phyloP scores from a whole-genome alignment of 2,113 vertebrate species.

The Seriola aureovittata region DNA sequence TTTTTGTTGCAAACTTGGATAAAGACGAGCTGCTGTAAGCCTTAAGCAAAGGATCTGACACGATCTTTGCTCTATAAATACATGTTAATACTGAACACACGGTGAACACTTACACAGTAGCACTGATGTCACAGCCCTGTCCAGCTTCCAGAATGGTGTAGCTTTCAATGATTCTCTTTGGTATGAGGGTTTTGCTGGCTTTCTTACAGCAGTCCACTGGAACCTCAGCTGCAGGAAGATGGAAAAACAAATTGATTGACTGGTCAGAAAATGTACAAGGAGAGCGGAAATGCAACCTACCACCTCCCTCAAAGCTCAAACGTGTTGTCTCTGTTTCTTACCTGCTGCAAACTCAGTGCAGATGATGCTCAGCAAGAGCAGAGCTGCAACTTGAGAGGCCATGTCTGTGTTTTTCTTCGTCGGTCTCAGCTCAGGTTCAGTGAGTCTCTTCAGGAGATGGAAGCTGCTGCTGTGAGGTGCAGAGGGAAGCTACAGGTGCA shows the following conservation, averaged over 20 bases:
- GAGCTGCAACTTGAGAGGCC: slow-evolving; percentile 54
- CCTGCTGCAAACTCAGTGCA: slow-evolving; percentile 50
- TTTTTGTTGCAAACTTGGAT: no score
- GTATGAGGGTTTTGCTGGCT: not conserved
- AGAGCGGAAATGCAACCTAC: not conserved
- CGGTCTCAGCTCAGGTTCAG: slow-evolving; percentile 9
- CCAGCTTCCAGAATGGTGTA: slow-evolving; percentile 62
- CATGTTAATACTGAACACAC: accelerated
- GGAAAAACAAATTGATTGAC: not conserved
- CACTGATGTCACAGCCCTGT: slow-evolving; percentile 56
- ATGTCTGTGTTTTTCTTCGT: slow-evolving; percentile 47
- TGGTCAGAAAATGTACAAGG: no score
- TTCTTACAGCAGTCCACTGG: slow-evolving; percentile 62
- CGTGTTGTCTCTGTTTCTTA: slow-evolving; percentile 31
- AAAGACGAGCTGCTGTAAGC: no score
- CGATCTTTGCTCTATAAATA: not conserved
- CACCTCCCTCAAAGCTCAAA: no score
- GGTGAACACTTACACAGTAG: slow-evolving; percentile 61
- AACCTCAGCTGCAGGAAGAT: slow-evolving; percentile 47
- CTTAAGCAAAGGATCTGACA: no score
- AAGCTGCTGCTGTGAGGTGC: slow-evolving; percentile 27
- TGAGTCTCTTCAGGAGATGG: slow-evolving; percentile 39
- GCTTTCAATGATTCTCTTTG: not conserved
- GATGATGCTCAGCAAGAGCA: slow-evolving; percentile 67
- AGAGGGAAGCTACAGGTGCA: slow-evolving; percentile 5